Conservation (phyloP, 2,113 vertebrate species). For the Psilopsiagon aurifrons region DNA sequence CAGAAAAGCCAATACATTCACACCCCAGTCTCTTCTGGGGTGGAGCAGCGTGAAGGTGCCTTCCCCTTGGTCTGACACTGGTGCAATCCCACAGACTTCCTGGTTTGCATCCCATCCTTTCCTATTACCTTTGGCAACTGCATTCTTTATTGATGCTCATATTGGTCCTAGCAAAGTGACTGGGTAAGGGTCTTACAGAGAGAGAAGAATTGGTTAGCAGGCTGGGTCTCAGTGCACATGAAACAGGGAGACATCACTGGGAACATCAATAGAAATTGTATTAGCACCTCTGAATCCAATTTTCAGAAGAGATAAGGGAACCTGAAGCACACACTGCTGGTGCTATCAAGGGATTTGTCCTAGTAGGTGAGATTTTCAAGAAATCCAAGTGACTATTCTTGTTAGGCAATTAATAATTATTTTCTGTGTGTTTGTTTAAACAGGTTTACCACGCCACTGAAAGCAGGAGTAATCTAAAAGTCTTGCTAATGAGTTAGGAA, state of each 20-base stretch:
- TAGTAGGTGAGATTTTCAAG: neutral
- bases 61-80: neutral
- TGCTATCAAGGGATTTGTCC: constrained; percentile 5
- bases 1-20: neutral
- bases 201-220: neutral
- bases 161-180: fast-evolving
- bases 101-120: fast-evolving
- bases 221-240: neutral
- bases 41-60: fast-evolving
- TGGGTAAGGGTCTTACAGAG: neutral
- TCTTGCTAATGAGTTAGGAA: constrained; percentile 28
- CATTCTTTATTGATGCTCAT: fast-evolving
- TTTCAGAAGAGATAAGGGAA: neutral
- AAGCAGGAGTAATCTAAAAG: neutral
- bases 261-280: neutral
- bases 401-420: neutral
- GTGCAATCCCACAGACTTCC: neutral
- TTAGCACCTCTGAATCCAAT: neutral
- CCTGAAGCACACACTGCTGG: neutral
- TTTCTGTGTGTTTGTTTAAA: neutral
- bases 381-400: neutral
- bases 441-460: neutral
- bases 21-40: neutral
- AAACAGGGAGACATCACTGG: neutral
- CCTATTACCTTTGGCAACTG: neutral